Conservation (phyloP, 2,888 invertebrate species). For the Carpatolechia fugitivella region DNA sequence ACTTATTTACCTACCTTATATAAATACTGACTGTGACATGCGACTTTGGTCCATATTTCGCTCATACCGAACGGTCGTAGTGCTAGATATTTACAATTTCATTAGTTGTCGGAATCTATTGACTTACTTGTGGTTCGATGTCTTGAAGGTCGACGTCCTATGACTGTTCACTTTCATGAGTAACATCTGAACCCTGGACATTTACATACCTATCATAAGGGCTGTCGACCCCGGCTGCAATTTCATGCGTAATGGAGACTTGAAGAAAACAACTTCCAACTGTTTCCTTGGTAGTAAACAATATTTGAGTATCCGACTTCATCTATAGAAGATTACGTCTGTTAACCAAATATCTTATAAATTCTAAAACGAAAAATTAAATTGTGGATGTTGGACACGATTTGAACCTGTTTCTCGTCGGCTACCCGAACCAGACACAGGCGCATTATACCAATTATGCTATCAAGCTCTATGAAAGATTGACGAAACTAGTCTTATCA, state of each 20-base stretch:
- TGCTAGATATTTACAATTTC: not conserved
- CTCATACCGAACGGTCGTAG: not conserved
- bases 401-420: too few relatives aligned
- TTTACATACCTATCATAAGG: constrained; percentile 2
- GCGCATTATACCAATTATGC: too few relatives aligned
- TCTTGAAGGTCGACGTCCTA: not conserved
- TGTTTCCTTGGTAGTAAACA: too few relatives aligned
- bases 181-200: not conserved
- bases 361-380: too few relatives aligned
- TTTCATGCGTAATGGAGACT: not conserved
- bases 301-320: too few relatives aligned
- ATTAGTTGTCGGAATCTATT: not conserved
- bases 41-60: too few relatives aligned
- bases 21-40: not conserved
- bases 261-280: constrained; percentile 2
- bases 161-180: not conserved
- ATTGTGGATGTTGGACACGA: too few relatives aligned
- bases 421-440: too few relatives aligned
- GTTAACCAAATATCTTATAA: too few relatives aligned
- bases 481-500: too few relatives aligned
- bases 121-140: not conserved
- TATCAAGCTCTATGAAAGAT: too few relatives aligned
- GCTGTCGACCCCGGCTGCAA: not conserved
- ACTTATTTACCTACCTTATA: not conserved
- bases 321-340: too few relatives aligned